phyloP scores from a whole-genome alignment of 2,113 vertebrate genomes.

The Rhabdornis inornatus region DNA sequence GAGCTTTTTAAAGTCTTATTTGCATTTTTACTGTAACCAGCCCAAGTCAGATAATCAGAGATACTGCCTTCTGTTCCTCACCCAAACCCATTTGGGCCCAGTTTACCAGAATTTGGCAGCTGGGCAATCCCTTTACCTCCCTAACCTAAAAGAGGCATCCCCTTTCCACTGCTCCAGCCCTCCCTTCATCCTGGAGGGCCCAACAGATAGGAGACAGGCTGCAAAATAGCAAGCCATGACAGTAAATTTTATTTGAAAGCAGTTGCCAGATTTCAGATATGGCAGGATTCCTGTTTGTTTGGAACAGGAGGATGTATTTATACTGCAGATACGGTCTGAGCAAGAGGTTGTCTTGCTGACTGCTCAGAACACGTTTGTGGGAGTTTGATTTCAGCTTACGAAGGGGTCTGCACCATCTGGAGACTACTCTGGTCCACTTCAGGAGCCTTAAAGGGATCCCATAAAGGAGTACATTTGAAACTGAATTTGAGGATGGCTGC shows the following conservation, averaged over 20 bases:
- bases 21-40: neutral
- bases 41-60: neutral
- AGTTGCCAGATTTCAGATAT: conserved; percentile 30
- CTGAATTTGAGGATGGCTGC: neutral
- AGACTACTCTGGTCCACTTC: neutral
- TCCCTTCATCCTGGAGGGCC: neutral
- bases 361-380: neutral
- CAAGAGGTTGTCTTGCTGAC: conserved; percentile 37
- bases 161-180: neutral
- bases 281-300: conserved; percentile 39
- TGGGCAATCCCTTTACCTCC: neutral
- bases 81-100: neutral
- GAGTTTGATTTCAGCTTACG: neutral
- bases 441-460: neutral
- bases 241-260: conserved; percentile 16
- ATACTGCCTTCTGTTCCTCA: neutral
- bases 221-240: neutral
- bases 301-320: conserved; percentile 32
- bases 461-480: neutral
- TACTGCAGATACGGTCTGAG: neutral
- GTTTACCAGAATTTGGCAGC: neutral
- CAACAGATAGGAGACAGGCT: neutral
- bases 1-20: neutral
- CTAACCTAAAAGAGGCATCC: neutral
- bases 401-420: conserved; percentile 14